Conservation (phyloP, 1,140 invertebrate species). For the Latrodectus geometricus region DNA sequence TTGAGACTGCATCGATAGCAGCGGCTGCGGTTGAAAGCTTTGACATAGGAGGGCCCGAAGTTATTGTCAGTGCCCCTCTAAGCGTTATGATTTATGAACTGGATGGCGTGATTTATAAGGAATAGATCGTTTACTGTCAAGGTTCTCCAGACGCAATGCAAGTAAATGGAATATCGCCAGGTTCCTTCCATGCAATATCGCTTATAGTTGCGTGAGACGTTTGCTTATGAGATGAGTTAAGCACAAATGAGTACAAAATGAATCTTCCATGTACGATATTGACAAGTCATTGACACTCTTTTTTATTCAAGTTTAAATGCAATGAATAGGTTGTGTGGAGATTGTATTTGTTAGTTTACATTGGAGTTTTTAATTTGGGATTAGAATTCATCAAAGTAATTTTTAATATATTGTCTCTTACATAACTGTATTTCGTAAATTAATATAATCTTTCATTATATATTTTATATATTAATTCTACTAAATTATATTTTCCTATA, state of each 20-base stretch:
- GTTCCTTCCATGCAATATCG: not conserved
- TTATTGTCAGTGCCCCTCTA: constrained; percentile 46
- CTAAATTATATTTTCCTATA: no score
- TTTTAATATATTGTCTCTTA: no score
- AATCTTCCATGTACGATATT: no score
- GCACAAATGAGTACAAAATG: not conserved
- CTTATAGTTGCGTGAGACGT: not conserved
- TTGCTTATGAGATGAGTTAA: not conserved
- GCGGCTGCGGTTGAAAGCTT: constrained; percentile 44
- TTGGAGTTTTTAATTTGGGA: no score
- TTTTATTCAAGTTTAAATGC: no score
- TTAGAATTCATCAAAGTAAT: no score
- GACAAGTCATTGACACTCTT: no score
- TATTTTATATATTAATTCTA: no score
- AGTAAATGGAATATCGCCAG: constrained; percentile 14
- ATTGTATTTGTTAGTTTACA: no score
- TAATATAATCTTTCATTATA: no score
- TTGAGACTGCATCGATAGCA: constrained; percentile 29
- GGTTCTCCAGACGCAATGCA: constrained; percentile 8
- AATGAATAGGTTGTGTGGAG: no score
- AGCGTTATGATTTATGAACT: constrained; percentile 54
- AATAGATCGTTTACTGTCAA: constrained; percentile 56
- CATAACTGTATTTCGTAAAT: no score
- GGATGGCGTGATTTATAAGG: constrained; percentile 43
- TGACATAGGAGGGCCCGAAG: constrained; percentile 40